phyloP scores from a whole-genome alignment of 2,888 invertebrate species.

The Patella pellucida region DNA sequence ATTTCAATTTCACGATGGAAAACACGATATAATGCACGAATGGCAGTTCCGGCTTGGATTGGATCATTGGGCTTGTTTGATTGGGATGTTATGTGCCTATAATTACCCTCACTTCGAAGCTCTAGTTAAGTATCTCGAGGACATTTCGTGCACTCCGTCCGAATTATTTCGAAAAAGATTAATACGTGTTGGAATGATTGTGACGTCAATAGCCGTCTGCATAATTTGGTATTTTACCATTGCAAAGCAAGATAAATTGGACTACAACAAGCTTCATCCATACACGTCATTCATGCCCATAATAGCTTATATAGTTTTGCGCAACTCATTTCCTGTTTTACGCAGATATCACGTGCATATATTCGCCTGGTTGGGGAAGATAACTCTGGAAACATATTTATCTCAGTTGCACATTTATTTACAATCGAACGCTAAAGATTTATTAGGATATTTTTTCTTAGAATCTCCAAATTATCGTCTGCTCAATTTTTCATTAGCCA shows the following conservation, averaged over 20 bases:
- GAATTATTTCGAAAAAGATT: constrained; percentile 17
- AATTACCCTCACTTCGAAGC: constrained; percentile 60
- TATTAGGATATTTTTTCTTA: constrained; percentile 45
- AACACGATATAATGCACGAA: constrained; percentile 48
- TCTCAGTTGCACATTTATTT: constrained; percentile 60
- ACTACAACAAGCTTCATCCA: constrained; percentile 51
- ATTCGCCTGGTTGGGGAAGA: constrained; percentile 58
- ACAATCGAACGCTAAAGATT: constrained; percentile 58
- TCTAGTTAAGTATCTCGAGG: constrained; percentile 45
- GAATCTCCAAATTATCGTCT: constrained; percentile 42
- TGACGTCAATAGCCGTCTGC: constrained; percentile 19
- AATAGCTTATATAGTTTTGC: constrained; percentile 47
- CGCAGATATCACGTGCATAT: constrained; percentile 47
- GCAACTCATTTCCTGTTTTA: constrained; percentile 50
- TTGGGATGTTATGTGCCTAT: constrained; percentile 62
- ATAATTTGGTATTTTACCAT: constrained; percentile 43
- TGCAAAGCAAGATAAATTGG: constrained; percentile 45
- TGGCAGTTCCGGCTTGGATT: constrained; percentile 56
- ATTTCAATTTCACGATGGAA: constrained; percentile 44
- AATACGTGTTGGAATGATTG: constrained; percentile 27
- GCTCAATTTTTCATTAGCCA: constrained; percentile 54
- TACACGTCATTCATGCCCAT: constrained; percentile 54
- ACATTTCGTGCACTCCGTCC: constrained; percentile 5
- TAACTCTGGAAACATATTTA: constrained; percentile 62
- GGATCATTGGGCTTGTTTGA: constrained; percentile 60